Evolutionary conservation across 1,140 invertebrate genomes (phyloP).

Genomic region (Platyscapa corneri): DNA sequence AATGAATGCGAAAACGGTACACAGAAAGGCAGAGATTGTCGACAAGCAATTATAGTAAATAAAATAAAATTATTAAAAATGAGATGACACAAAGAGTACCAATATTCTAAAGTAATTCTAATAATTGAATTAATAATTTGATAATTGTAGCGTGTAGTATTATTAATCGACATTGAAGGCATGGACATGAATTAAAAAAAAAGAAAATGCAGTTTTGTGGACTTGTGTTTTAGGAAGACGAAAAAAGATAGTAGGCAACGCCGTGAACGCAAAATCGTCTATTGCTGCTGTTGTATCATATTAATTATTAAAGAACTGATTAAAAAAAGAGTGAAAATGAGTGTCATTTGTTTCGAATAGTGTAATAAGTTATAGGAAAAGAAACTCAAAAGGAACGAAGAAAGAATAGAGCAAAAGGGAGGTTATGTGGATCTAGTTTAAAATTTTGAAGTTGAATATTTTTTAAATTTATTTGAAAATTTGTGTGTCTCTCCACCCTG

Average conservation of each 20-base stretch:
- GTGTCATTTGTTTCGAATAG: conserved; percentile 51
- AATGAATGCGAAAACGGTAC: conserved; percentile 40
- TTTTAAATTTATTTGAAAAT: conserved; percentile 30
- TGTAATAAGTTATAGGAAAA: background rate
- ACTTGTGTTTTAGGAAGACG: conserved; percentile 65
- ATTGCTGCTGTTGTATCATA: conserved; percentile 65
- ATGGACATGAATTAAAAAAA: conserved; percentile 53
- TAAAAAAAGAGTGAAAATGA: conserved; percentile 53
- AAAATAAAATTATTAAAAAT: conserved; percentile 43
- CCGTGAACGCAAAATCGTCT: conserved; percentile 54
- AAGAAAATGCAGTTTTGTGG: conserved; percentile 58
- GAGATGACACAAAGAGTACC: conserved; percentile 64
- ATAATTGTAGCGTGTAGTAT: conserved; percentile 73
- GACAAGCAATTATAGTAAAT: conserved; percentile 49
- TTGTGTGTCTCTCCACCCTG: conserved; percentile 10
- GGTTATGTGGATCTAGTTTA: conserved; percentile 1
- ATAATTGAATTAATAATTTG: conserved; percentile 74
- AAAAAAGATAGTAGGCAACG: conserved; percentile 11
- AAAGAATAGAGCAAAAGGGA: background rate
- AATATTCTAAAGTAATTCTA: conserved; percentile 76
- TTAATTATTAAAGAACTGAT: conserved; percentile 57
- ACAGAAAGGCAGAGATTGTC: conserved; percentile 43
- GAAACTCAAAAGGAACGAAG: background rate
- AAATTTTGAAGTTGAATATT: conserved; percentile 31
- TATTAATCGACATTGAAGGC: conserved; percentile 53